phyloP scores from a whole-genome alignment of 2,797 vertebrate species.

The Corythornis leucogaster region DNA sequence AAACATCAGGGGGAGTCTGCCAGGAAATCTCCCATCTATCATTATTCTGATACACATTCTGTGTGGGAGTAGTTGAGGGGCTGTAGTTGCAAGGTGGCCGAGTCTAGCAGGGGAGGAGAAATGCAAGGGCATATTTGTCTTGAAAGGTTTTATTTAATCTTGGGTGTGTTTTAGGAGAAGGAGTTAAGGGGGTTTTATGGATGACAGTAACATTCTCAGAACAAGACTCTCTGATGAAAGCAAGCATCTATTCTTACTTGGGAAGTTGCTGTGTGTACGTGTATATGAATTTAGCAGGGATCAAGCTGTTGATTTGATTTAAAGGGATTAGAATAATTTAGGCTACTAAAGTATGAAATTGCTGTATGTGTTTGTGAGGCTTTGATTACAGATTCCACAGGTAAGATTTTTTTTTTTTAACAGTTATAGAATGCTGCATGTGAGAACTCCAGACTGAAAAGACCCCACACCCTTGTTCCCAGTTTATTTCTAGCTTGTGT shows the following conservation, averaged over 20 bases:
- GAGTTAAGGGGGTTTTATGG: background rate
- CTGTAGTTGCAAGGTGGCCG: background rate
- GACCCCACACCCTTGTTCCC: constrained; percentile 68
- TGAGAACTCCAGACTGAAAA: constrained; percentile 65
- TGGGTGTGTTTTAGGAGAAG: background rate
- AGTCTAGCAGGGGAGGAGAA: background rate
- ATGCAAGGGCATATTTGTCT: background rate
- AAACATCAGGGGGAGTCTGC: background rate
- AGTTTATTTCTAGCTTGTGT: constrained; percentile 75
- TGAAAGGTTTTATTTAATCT: background rate
- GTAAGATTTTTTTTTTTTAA: constrained; percentile 75
- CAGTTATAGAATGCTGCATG: constrained; percentile 84
- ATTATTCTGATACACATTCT: background rate
- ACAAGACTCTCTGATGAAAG: background rate
- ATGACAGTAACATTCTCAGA: background rate
- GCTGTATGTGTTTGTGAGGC: constrained; percentile 68
- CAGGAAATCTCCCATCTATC: rapidly evolving
- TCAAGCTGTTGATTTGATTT: background rate
- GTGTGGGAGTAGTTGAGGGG: background rate
- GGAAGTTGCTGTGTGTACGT: background rate
- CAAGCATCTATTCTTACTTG: background rate
- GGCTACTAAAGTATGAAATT: constrained; percentile 40
- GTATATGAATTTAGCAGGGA: background rate
- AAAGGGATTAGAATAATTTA: background rate
- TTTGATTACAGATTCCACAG: constrained; percentile 77